phyloP scores from a whole-genome alignment of 2,113 vertebrate genomes.

The Erpornis zantholeuca region DNA sequence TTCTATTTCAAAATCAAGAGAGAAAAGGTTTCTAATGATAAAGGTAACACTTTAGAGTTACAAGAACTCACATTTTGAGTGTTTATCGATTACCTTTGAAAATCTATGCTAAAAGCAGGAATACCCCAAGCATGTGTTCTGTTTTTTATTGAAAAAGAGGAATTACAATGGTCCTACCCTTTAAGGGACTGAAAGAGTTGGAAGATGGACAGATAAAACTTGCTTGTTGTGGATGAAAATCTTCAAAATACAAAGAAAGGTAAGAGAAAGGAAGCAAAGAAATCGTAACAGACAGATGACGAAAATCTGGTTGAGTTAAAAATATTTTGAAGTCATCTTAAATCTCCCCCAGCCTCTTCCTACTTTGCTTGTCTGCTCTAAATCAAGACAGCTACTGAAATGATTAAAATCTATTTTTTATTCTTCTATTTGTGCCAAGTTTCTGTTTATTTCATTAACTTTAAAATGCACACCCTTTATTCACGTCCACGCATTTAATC shows the following conservation, averaged over 20 bases:
- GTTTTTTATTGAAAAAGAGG: not conserved
- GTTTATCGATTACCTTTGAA: not conserved
- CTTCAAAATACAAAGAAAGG: not conserved
- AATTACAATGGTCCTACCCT: accelerated
- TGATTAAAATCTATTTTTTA: accelerated
- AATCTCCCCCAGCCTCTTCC: not conserved
- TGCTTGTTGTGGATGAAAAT: not conserved
- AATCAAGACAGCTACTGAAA: not conserved
- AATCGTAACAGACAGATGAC: not conserved
- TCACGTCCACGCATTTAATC: not conserved
- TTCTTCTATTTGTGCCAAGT: not conserved
- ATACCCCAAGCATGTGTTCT: accelerated
- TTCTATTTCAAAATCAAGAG: not conserved
- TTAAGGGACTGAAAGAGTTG: not conserved
- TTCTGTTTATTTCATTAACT: not conserved
- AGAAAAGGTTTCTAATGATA: not conserved
- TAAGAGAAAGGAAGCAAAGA: not conserved
- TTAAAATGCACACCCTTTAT: not conserved
- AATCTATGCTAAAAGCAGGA: not conserved
- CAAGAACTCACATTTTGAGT: not conserved
- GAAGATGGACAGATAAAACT: not conserved
- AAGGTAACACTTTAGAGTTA: not conserved
- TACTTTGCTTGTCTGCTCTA: not conserved
- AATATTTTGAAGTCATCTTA: not conserved
- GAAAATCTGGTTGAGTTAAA: not conserved